These are phyloP conservation scores for Percopsis omiscomaycus DNA, from an alignment of 2,797 vertebrate species.

Conservation along the genomic window DNA sequence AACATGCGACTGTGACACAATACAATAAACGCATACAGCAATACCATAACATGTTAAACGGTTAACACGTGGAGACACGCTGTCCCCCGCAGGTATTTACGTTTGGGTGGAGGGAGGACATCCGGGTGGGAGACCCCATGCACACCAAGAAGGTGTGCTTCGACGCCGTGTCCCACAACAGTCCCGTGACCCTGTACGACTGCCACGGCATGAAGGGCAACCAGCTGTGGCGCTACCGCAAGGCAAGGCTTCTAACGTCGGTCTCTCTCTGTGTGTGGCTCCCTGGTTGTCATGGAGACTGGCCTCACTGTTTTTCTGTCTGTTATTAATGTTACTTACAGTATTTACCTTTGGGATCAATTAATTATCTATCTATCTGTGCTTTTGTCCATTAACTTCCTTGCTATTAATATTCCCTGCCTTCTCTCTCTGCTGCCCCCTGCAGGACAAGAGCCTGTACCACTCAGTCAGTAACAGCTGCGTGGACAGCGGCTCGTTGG, in stretches of 20 bases:
- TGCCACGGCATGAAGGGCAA: constrained; percentile 97
- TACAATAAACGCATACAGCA: no score
- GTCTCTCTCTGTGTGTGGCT: neutral
- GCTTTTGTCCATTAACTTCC: no score
- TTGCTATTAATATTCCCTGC: no score
- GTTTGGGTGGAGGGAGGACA: constrained; percentile 93
- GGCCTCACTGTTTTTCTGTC: neutral
- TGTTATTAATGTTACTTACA: no score
- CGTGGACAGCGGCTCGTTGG: constrained; percentile 83
- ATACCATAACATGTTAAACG: no score
- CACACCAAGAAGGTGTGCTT: constrained; percentile 96
- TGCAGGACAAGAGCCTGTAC: constrained; percentile 88
- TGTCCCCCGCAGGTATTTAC: constrained; percentile 84
- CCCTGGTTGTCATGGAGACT: neutral
- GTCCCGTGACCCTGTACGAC: constrained; percentile 92
- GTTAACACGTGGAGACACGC: no score
- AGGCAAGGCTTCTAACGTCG: constrained; percentile 67
- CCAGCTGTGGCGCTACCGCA: constrained; percentile 93
- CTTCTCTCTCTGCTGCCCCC: neutral
- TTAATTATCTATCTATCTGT: no score
- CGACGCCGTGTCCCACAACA: constrained; percentile 90
- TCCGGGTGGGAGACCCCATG: constrained; percentile 90
- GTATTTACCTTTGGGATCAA: no score
- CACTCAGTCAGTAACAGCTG: constrained; percentile 93
- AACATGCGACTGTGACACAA: no score